Evolutionary conservation across 2,113 vertebrate genomes (phyloP).

Genomic region (Burhinus bistriatus): DNA sequence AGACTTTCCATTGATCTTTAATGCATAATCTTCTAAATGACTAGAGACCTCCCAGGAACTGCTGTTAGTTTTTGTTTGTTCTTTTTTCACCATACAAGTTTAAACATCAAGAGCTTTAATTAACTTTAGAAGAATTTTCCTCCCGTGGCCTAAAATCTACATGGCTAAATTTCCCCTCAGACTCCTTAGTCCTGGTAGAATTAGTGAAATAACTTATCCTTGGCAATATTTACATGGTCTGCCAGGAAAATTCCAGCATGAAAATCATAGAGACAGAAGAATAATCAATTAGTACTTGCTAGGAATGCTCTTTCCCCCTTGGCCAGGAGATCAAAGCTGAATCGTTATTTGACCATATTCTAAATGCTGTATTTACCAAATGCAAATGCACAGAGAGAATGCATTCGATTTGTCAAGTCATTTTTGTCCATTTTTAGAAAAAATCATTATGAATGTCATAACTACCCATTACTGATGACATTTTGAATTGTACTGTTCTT

Average conservation of each 20-base stretch:
- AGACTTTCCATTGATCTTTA: slow-evolving; percentile 60
- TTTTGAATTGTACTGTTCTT: not conserved
- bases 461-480: not conserved
- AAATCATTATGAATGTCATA: not conserved
- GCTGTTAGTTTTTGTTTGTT: not conserved
- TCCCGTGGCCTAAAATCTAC: slow-evolving; percentile 69
- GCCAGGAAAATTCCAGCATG: slow-evolving; percentile 10
- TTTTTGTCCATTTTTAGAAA: slow-evolving; percentile 41
- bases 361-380: slow-evolving; percentile 16
- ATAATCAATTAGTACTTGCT: slow-evolving; percentile 36
- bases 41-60: slow-evolving; percentile 71
- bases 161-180: slow-evolving; percentile 70
- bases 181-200: slow-evolving; percentile 61
- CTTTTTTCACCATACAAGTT: slow-evolving; percentile 52
- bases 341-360: not conserved
- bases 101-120: slow-evolving; percentile 73
- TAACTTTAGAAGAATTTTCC: slow-evolving; percentile 71
- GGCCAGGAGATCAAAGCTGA: not conserved
- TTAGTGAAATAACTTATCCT: slow-evolving; percentile 42
- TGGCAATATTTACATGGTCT: slow-evolving; percentile 22
- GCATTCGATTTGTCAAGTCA: not conserved
- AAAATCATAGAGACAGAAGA: slow-evolving; percentile 24
- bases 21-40: slow-evolving; percentile 60
- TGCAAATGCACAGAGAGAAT: not conserved
- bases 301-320: not conserved